phyloP scores from a whole-genome alignment of 2,888 invertebrate genomes.

The Stomorhina lunata region DNA sequence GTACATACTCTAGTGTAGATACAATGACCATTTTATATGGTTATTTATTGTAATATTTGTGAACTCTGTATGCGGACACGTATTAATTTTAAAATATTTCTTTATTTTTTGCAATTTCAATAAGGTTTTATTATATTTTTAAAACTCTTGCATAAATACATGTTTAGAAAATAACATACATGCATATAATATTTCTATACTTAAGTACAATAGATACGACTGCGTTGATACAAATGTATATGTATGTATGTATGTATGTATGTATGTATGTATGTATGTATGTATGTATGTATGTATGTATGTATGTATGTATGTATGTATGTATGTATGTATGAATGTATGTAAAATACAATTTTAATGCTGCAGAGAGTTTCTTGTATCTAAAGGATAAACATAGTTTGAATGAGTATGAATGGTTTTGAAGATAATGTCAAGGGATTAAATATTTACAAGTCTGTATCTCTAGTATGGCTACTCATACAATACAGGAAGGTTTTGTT shows the following conservation, averaged over 20 bases:
- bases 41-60: slow-evolving; percentile 58
- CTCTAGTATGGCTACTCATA: background rate
- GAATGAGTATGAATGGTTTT: slow-evolving; percentile 37
- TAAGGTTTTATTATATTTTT: slow-evolving; percentile 15
- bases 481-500: slow-evolving; percentile 4
- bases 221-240: too few relatives aligned
- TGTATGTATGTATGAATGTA: background rate
- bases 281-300: too few relatives aligned
- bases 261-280: too few relatives aligned
- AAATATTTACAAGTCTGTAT: slow-evolving; percentile 44
- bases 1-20: background rate
- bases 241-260: too few relatives aligned
- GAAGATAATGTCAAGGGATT: slow-evolving; percentile 59
- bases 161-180: background rate
- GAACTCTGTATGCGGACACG: slow-evolving; percentile 56
- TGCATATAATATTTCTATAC: too few relatives aligned
- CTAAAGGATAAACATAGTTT: slow-evolving; percentile 5
- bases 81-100: slow-evolving; percentile 51
- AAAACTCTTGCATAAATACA: background rate
- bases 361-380: background rate
- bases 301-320: background rate
- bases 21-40: slow-evolving; percentile 41
- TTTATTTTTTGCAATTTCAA: slow-evolving; percentile 22
- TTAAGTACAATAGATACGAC: too few relatives aligned
- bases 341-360: background rate